Evolutionary conservation across 2,797 vertebrate species (phyloP).

Genomic region (Moxostoma hubbsi): DNA sequence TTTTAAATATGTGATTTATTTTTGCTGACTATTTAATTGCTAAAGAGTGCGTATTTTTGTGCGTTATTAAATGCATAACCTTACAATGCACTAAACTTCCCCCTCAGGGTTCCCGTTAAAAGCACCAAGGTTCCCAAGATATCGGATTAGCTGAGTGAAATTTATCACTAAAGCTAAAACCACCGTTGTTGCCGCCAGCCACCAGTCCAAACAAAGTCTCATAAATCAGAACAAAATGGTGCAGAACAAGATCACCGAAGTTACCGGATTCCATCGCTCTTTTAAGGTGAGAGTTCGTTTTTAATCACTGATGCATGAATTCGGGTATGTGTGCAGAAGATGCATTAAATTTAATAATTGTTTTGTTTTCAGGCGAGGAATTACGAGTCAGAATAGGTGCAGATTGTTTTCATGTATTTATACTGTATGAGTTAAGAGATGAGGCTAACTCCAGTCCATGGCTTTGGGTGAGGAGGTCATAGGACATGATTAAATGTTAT

Average conservation of each 20-base stretch:
- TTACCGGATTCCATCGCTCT: constrained; percentile 91
- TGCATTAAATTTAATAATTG: not conserved
- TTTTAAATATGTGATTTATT: not conserved
- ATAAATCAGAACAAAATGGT: constrained; percentile 84
- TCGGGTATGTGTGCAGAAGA: not conserved
- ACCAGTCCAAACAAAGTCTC: constrained; percentile 30
- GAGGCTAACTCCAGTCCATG: not conserved
- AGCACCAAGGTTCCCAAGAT: constrained; percentile 68
- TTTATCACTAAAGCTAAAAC: constrained; percentile 55
- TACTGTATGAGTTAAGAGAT: not conserved
- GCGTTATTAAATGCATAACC: no score
- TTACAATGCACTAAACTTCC: not conserved
- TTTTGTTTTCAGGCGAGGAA: not conserved
- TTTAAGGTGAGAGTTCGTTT: constrained; percentile 82
- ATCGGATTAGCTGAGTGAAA: constrained; percentile 53
- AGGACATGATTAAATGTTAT: constrained; percentile 19
- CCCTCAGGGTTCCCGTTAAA: constrained; percentile 78
- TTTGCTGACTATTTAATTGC: not conserved
- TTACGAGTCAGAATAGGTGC: not conserved
- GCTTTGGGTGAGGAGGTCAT: constrained; percentile 1
- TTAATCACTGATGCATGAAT: not conserved
- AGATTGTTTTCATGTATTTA: not conserved
- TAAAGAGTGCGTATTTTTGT: no score
- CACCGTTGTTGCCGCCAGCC: constrained; percentile 67
- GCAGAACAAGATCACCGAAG: constrained; percentile 91